Conservation (phyloP, 2,888 invertebrate species). For the Polydrusus pterygomalis region DNA sequence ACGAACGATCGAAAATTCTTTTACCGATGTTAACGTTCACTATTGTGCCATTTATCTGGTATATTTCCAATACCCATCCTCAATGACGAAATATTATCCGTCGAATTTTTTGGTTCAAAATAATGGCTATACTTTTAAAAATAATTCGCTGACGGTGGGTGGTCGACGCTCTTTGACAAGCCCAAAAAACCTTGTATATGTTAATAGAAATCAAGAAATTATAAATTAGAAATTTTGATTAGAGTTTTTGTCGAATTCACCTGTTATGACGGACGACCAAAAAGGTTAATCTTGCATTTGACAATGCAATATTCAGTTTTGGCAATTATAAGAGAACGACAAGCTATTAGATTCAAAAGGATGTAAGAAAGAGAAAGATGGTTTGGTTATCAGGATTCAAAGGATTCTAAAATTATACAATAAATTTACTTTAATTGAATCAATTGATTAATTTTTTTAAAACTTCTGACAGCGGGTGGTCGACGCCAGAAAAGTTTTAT, state of each 20-base stretch:
- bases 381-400: background rate
- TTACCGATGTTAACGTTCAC: too few species aligned
- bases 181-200: conserved; percentile 29
- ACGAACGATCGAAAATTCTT: too few species aligned
- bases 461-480: conserved; percentile 30
- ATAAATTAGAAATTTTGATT: conserved; percentile 46
- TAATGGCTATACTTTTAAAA: conserved; percentile 17
- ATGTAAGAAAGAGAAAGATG: conserved; percentile 25
- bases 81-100: background rate
- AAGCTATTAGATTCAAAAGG: background rate
- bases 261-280: conserved; percentile 34
- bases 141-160: conserved; percentile 32
- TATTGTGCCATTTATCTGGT: too few species aligned
- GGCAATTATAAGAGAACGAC: conserved; percentile 28
- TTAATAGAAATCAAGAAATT: conserved; percentile 43
- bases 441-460: conserved; percentile 6
- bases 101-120: conserved; percentile 7
- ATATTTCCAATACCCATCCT: too few species aligned
- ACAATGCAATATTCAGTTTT: conserved; percentile 30
- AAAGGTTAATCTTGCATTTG: conserved; percentile 21
- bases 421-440: conserved; percentile 26
- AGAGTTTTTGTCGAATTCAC: conserved; percentile 34
- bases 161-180: conserved; percentile 42
- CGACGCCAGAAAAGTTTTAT: background rate
- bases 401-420: conserved; percentile 7